A percentile compares a stretch with the other conserved stretches of the same genome.
phyloP scores from a whole-genome alignment of 2,888 invertebrate genomes.

The Oegoconia quadripuncta region DNA sequence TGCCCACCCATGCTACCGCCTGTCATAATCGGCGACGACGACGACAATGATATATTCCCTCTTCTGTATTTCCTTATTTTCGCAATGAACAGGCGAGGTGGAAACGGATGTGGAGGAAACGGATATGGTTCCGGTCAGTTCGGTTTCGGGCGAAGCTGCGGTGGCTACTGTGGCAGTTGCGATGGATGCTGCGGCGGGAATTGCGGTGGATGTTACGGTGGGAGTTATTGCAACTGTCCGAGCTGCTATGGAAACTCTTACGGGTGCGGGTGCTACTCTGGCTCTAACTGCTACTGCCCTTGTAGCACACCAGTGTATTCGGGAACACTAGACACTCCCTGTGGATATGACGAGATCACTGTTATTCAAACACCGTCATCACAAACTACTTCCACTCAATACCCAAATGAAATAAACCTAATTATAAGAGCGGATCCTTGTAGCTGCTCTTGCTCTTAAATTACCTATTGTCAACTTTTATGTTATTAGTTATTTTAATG shows the following conservation, averaged over 20 bases:
- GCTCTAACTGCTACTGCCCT: too few relatives aligned
- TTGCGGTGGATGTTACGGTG: constrained; percentile 6
- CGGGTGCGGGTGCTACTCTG: constrained; percentile 10
- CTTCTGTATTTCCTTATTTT: constrained; percentile 47
- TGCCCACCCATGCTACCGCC: constrained; percentile 28
- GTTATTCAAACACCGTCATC: neutral
- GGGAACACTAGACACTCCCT: too few relatives aligned
- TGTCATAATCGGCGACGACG: constrained; percentile 34
- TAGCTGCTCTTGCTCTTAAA: neutral
- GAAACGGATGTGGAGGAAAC: constrained; percentile 13
- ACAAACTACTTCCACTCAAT: constrained; percentile 1
- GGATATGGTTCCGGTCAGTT: constrained; percentile 11
- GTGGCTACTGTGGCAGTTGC: constrained; percentile 3
- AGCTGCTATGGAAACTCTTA: constrained; percentile 4
- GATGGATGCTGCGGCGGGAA: neutral
- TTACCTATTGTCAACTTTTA: neutral
- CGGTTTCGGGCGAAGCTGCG: constrained; percentile 11
- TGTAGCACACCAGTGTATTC: too few relatives aligned
- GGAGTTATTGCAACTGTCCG: constrained; percentile 6
- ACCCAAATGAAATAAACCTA: constrained; percentile 18
- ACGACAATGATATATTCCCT: constrained; percentile 29
- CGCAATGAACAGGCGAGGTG: constrained; percentile 28
- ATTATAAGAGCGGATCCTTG: constrained; percentile 19
- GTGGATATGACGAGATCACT: neutral
- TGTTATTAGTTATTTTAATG: too few relatives aligned